A percentile compares a stretch with the other conserved stretches of the same genome.
phyloP scores from a whole-genome alignment of 2,797 vertebrate genomes.

The Semaprochilodus insignis region DNA sequence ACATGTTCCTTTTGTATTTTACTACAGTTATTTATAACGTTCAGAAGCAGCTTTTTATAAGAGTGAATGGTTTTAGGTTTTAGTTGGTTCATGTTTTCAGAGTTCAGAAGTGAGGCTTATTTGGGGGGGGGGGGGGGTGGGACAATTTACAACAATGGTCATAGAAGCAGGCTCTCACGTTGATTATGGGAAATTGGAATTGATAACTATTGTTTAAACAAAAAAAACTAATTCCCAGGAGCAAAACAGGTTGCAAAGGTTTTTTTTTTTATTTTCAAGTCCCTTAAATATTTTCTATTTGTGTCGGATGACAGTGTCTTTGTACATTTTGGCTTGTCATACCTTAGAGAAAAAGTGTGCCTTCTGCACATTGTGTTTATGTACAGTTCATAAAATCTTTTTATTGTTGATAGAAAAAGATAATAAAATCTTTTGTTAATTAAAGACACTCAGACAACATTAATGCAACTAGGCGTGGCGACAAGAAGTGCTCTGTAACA shows the following conservation, averaged over 20 bases:
- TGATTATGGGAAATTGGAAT: conserved; percentile 40
- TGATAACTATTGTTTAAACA: conserved; percentile 55
- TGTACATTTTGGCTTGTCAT: conserved; percentile 83
- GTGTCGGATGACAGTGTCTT: conserved; percentile 70
- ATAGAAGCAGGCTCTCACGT: conserved; percentile 48
- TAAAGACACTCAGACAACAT: conserved; percentile 20
- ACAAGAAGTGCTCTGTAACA: background rate
- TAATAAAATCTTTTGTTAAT: conserved; percentile 51
- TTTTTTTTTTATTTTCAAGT: conserved; percentile 59
- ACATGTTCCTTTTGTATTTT: conserved; percentile 59
- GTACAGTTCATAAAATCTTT: conserved; percentile 85
- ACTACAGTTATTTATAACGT: conserved; percentile 62
- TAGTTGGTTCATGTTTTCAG: conserved; percentile 54
- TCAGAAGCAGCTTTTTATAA: conserved; percentile 57
- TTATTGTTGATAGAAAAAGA: conserved; percentile 76
- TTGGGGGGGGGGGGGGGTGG: too few species aligned
- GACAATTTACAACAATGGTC: conserved; percentile 25
- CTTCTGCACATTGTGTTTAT: conserved; percentile 81
- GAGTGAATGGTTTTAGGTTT: conserved; percentile 50
- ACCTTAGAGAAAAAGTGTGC: conserved; percentile 76
- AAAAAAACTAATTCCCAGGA: conserved; percentile 27
- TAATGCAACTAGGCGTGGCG: background rate
- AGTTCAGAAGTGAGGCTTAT: conserved; percentile 47
- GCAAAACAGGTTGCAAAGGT: conserved; percentile 30
- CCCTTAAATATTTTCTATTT: conserved; percentile 52